A percentile compares a stretch with the other conserved stretches of the same genome.
Evolutionary conservation across 1,140 invertebrate genomes (phyloP).

Genomic region (Diploscapter pachys): DNA sequence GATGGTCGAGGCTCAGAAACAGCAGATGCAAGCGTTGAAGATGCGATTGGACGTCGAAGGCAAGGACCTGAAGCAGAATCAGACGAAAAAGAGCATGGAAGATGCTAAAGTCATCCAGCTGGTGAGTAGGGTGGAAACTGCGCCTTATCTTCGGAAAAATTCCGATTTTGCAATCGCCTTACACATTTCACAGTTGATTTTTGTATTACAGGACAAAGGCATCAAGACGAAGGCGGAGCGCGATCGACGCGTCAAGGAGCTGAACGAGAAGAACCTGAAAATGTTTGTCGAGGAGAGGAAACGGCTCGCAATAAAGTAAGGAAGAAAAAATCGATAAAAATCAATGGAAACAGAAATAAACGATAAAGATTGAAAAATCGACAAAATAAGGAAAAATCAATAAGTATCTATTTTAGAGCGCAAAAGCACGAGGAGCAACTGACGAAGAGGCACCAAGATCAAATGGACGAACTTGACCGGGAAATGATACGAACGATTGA

Average conservation of each 20-base stretch:
- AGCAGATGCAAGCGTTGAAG: constrained; percentile 84
- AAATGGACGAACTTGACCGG: constrained; percentile 60
- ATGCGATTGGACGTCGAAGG: constrained; percentile 85
- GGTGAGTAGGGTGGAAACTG: no score
- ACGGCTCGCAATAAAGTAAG: constrained; percentile 71
- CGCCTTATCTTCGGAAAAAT: no score
- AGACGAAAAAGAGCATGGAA: constrained; percentile 93
- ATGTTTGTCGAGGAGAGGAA: constrained; percentile 97
- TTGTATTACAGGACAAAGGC: constrained; percentile 73
- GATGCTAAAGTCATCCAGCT: constrained; percentile 70
- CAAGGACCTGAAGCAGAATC: constrained; percentile 90
- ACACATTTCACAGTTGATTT: no score
- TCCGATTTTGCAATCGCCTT: no score
- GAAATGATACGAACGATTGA: constrained; percentile 15
- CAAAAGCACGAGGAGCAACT: constrained; percentile 88
- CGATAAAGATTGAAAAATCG: no score
- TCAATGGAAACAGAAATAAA: no score
- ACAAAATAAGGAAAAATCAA: not conserved
- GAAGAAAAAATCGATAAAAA: not conserved
- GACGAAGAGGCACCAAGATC: constrained; percentile 83
- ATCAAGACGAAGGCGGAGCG: constrained; percentile 94
- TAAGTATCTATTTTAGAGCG: constrained; percentile 36
- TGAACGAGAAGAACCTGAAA: constrained; percentile 98
- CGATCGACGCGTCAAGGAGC: constrained; percentile 78
- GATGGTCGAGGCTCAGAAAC: constrained; percentile 76